Percentiles rank a stretch among this genome's conserved stretches.
Conservation (phyloP, 2,113 vertebrate species). For the Podarcis cretensis region DNA sequence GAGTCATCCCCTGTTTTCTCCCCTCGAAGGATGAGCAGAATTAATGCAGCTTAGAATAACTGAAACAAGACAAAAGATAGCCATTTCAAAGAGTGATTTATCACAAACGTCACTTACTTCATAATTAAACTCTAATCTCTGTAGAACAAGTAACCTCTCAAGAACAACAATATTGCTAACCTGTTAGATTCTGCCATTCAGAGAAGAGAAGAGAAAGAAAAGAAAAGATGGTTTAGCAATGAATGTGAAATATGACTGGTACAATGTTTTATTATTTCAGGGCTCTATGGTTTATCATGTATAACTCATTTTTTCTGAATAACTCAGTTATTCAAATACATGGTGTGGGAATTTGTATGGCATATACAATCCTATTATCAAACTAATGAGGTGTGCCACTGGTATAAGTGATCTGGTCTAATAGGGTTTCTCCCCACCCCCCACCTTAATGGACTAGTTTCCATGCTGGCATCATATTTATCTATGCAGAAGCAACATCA, state of each 20-base stretch:
- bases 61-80: constrained; percentile 22
- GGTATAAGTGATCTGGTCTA: constrained; percentile 56
- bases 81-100: constrained; percentile 48
- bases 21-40: constrained; percentile 44
- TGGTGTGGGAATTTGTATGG: constrained; percentile 58
- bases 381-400: constrained; percentile 68
- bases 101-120: constrained; percentile 50
- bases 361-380: constrained; percentile 68
- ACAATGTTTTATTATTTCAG: constrained; percentile 52
- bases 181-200: constrained; percentile 50
- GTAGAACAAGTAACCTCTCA: constrained; percentile 39
- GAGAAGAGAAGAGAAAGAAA: constrained; percentile 30
- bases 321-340: constrained; percentile 67
- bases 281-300: constrained; percentile 60
- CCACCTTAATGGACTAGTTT: constrained; percentile 47
- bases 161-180: constrained; percentile 50
- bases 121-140: constrained; percentile 63
- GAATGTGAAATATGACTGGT: constrained; percentile 57
- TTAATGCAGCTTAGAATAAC: constrained; percentile 15
- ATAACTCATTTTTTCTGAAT: constrained; percentile 67
- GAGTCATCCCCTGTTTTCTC: constrained; percentile 32
- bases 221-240: background rate
- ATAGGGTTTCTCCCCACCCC: constrained; percentile 26
- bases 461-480: constrained; percentile 35
- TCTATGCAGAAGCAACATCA: constrained; percentile 24